Evolutionary conservation across 1,140 invertebrate genomes (phyloP).

Genomic region (Micrasema longulum): DNA sequence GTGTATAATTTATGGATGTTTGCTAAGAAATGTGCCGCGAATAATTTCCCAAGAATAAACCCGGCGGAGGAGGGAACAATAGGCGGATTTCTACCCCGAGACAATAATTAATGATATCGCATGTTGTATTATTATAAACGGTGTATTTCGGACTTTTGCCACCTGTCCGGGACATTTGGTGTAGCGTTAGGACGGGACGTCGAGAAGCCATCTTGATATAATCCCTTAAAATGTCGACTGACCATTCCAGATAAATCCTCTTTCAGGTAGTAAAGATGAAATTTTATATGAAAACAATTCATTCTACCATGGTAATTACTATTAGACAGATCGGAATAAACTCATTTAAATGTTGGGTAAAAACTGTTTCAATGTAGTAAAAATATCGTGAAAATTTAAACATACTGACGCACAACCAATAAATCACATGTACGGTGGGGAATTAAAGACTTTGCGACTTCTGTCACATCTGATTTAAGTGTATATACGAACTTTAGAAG

Average conservation of each 20-base stretch:
- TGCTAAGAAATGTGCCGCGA: slow-evolving; percentile 41
- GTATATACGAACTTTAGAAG: too few relatives aligned
- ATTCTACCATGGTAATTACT: too few relatives aligned
- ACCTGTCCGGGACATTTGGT: slow-evolving; percentile 35
- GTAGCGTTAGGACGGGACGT: slow-evolving; percentile 4
- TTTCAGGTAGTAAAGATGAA: neutral
- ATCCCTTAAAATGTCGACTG: slow-evolving; percentile 27
- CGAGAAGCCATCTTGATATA: slow-evolving; percentile 39
- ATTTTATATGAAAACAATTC: too few relatives aligned
- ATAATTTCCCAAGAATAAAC: slow-evolving; percentile 42
- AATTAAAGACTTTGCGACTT: too few relatives aligned
- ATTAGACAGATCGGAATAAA: too few relatives aligned
- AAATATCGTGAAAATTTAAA: too few relatives aligned
- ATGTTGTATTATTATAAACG: slow-evolving; percentile 44
- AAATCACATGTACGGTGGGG: too few relatives aligned
- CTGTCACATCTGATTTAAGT: too few relatives aligned
- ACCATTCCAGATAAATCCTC: slow-evolving; percentile 22
- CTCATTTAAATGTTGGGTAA: too few relatives aligned
- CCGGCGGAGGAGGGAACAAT: slow-evolving; percentile 41
- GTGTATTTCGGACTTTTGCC: slow-evolving; percentile 29
- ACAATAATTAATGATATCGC: slow-evolving; percentile 50
- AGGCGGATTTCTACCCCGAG: slow-evolving; percentile 39
- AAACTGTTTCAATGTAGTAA: too few relatives aligned
- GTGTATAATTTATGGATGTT: slow-evolving; percentile 44
- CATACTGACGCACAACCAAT: too few relatives aligned